Percentiles rank a stretch among this genome's conserved stretches.
Conservation (phyloP, 2,113 vertebrate species). For the Brachyhypopomus occidentalis region DNA sequence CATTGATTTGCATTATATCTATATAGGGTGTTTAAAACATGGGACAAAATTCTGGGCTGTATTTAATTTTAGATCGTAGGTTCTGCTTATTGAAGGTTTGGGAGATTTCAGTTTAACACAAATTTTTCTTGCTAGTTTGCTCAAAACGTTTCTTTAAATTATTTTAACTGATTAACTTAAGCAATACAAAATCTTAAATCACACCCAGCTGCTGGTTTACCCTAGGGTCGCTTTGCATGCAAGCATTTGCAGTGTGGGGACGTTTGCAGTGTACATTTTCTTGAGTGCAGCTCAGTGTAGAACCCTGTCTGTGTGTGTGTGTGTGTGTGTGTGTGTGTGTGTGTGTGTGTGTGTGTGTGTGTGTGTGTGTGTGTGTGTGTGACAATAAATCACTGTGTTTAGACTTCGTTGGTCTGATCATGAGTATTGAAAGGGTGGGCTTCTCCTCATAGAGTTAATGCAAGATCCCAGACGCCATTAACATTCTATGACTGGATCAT, state of each 20-base stretch:
- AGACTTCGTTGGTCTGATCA: neutral
- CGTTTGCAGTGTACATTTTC: neutral
- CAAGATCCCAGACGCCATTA: neutral
- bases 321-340: too few relatives aligned
- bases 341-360: too few relatives aligned
- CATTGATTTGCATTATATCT: too few relatives aligned
- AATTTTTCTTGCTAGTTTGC: neutral
- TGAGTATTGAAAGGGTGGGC: neutral
- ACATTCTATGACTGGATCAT: neutral
- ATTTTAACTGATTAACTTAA: slow-evolving; percentile 12
- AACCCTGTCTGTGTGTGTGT: neutral
- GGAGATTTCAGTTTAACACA: neutral
- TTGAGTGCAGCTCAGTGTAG: slow-evolving; percentile 6
- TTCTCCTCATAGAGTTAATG: neutral
- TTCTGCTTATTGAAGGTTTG: neutral
- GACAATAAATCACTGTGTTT: neutral
- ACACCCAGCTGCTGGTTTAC: neutral
- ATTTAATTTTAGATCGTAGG: neutral
- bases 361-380: neutral
- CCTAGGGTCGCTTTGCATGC: neutral
- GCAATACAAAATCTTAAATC: slow-evolving; percentile 10
- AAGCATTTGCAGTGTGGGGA: neutral
- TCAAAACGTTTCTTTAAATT: slow-evolving; percentile 21
- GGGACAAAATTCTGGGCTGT: neutral
- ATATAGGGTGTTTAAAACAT: neutral